Conservation (phyloP, 2,888 invertebrate genomes). For the Stenurella melanura region DNA sequence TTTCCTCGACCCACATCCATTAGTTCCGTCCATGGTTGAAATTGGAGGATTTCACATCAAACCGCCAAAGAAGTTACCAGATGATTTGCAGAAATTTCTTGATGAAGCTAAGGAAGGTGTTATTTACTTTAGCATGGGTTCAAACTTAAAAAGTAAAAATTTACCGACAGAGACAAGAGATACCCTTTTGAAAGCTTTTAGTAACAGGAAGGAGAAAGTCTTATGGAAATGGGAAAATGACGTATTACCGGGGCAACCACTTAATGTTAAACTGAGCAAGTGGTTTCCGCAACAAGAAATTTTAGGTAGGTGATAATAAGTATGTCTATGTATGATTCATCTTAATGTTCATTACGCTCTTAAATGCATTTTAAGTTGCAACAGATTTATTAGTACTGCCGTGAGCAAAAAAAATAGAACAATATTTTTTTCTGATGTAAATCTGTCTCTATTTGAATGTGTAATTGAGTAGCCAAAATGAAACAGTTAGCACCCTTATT, state of each 20-base stretch:
- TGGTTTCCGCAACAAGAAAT: not conserved
- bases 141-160: slow-evolving; percentile 76
- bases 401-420: too few relatives aligned
- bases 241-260: slow-evolving; percentile 47
- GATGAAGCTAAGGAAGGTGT: slow-evolving; percentile 76
- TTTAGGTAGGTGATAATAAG: not conserved
- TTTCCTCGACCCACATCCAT: slow-evolving; percentile 73
- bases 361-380: too few relatives aligned
- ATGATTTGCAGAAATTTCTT: slow-evolving; percentile 75
- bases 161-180: slow-evolving; percentile 74
- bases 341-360: too few relatives aligned
- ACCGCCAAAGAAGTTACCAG: slow-evolving; percentile 60
- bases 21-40: slow-evolving; percentile 76
- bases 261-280: not conserved
- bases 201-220: slow-evolving; percentile 75
- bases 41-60: slow-evolving; percentile 76
- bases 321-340: too few relatives aligned
- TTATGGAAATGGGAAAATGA: slow-evolving; percentile 76
- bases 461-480: too few relatives aligned
- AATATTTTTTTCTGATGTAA: too few relatives aligned
- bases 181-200: slow-evolving; percentile 77
- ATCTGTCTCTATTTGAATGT: too few relatives aligned
- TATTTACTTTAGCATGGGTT: slow-evolving; percentile 78
- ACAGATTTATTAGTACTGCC: too few relatives aligned
- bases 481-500: too few relatives aligned